Evolutionary conservation across 2,113 vertebrate genomes (phyloP).

Genomic region (Gnathonemus longibarbis): DNA sequence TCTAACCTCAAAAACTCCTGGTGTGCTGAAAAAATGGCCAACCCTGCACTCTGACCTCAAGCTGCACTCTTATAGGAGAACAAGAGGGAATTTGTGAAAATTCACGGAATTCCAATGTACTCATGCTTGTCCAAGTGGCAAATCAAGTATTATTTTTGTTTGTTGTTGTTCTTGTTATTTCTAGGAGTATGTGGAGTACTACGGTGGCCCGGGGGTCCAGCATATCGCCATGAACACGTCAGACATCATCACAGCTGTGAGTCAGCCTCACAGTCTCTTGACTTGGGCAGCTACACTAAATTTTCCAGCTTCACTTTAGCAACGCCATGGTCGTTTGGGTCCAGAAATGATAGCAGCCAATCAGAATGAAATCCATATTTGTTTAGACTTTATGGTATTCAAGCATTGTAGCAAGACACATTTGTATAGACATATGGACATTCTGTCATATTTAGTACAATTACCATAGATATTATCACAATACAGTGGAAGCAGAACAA

Average conservation of each 20-base stretch:
- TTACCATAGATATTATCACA: neutral
- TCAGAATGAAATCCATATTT: neutral
- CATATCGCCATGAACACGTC: conserved; percentile 89
- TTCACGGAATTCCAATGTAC: neutral
- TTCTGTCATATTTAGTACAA: neutral
- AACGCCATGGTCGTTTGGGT: neutral
- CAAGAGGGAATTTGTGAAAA: neutral
- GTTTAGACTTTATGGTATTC: neutral
- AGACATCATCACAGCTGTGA: conserved; percentile 79
- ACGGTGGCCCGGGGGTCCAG: conserved; percentile 85
- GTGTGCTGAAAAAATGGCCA: neutral
- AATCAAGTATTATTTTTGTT: neutral
- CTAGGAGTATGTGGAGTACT: conserved; percentile 90
- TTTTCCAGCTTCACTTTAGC: neutral
- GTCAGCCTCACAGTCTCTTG: conserved; percentile 24
- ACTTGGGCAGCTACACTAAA: neutral
- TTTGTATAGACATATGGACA: neutral
- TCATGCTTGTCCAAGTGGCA: neutral
- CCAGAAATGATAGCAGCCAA: neutral
- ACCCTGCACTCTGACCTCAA: neutral
- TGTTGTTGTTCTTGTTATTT: neutral
- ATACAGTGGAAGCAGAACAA: neutral
- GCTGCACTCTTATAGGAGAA: neutral
- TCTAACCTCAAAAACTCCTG: neutral
- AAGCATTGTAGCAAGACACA: neutral